phyloP scores from a whole-genome alignment of 2,888 invertebrate species.

The Ornithoptera priamus region DNA sequence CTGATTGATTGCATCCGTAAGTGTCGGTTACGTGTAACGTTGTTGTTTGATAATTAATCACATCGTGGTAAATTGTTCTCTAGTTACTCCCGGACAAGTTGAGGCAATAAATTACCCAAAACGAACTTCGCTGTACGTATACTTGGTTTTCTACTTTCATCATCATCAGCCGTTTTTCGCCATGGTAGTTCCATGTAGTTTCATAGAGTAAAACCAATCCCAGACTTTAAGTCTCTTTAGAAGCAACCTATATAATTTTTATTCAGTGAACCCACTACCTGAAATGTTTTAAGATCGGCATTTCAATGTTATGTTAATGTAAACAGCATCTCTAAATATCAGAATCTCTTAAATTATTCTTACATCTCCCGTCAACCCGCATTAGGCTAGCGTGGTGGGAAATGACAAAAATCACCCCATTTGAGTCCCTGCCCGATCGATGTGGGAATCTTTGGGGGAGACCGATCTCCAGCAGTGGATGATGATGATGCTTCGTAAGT shows the following conservation, averaged over 20 bases:
- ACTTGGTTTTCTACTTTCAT: too few species aligned
- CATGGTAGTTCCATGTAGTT: not conserved
- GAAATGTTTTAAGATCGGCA: too few species aligned
- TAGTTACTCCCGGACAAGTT: conserved; percentile 12
- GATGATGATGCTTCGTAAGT: too few species aligned
- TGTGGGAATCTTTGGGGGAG: too few species aligned
- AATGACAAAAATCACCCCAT: too few species aligned
- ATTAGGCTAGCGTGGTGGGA: too few species aligned
- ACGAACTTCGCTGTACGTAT: not conserved
- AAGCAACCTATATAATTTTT: not conserved
- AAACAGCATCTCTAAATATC: too few species aligned
- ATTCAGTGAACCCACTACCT: not conserved
- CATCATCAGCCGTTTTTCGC: not conserved
- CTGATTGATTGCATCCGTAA: conserved; percentile 6
- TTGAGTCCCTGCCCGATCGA: too few species aligned
- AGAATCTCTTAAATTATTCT: too few species aligned
- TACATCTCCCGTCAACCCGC: too few species aligned
- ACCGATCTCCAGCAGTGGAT: too few species aligned
- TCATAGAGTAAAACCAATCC: not conserved
- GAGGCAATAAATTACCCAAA: conserved; percentile 3
- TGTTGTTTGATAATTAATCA: conserved; percentile 16
- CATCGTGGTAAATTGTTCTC: conserved; percentile 1
- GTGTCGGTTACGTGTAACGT: not conserved
- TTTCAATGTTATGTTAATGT: too few species aligned
- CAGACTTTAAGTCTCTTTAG: not conserved